Conservation (phyloP, 2,113 vertebrate species). For the Actenoides lindsayi region DNA sequence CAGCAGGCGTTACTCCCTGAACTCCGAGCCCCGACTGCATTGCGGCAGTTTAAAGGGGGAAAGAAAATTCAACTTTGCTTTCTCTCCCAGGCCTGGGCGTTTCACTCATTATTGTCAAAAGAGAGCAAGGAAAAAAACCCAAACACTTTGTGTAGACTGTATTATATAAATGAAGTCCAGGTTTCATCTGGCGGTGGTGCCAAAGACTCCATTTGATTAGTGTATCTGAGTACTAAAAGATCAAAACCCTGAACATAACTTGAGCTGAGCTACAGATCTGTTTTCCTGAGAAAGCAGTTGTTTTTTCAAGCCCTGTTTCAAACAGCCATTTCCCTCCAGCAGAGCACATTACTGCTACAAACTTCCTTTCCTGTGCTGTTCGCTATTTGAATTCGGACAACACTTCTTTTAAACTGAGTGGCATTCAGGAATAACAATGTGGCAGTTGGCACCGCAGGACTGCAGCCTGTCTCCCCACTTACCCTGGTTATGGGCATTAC, state of each 20-base stretch:
- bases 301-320: background rate
- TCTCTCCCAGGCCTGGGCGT: background rate
- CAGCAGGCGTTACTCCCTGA: background rate
- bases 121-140: background rate
- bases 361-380: background rate
- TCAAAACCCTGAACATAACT: background rate
- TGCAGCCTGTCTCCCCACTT: background rate
- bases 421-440: background rate
- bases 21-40: slow-evolving; percentile 42
- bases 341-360: background rate
- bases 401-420: background rate
- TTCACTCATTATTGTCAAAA: background rate
- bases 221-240: background rate
- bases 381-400: background rate
- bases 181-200: background rate
- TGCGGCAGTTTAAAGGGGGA: background rate
- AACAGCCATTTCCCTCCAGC: background rate
- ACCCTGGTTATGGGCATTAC: background rate
- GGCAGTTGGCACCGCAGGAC: background rate
- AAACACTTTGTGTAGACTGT: background rate
- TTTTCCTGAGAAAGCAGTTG: background rate
- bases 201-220: background rate
- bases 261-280: background rate
- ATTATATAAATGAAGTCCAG: background rate
- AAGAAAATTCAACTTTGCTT: background rate